Percentiles rank a stretch among this genome's conserved stretches.
Evolutionary conservation across 1,140 invertebrate species (phyloP).

Genomic region (Drosophila lini): DNA sequence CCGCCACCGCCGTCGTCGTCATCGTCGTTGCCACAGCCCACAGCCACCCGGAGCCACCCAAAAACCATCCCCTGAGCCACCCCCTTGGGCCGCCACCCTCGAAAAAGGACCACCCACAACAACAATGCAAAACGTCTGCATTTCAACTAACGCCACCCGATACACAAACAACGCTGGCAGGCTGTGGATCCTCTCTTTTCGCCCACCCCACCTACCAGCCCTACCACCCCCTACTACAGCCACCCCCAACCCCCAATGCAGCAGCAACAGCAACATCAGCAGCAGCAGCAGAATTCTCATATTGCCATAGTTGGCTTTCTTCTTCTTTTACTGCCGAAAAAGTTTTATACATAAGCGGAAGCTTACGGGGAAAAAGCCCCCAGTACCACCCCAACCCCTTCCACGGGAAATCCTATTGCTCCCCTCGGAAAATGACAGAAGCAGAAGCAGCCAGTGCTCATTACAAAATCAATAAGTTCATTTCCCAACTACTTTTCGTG

Average conservation of each 20-base stretch:
- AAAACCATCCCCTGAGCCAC: conserved; percentile 49
- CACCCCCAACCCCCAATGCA: conserved; percentile 39
- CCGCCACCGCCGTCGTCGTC: conserved; percentile 51
- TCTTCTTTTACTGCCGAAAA: conserved; percentile 60
- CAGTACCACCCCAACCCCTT: not conserved
- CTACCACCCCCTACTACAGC: not conserved
- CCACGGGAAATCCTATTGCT: not conserved
- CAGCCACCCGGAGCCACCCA: conserved; percentile 22
- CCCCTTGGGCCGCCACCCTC: conserved; percentile 21
- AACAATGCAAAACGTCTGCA: conserved; percentile 82
- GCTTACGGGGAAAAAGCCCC: conserved; percentile 14
- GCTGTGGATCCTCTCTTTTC: conserved; percentile 24
- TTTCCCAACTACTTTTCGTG: conserved; percentile 37
- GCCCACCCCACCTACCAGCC: not conserved
- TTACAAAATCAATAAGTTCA: conserved; percentile 70
- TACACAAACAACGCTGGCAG: conserved; percentile 61
- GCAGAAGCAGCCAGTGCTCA: conserved; percentile 19
- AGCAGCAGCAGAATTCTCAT: conserved; percentile 60
- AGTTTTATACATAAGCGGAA: conserved; percentile 74
- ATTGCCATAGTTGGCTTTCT: conserved; percentile 57
- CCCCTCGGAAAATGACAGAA: conserved; percentile 8
- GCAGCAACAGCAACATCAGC: conserved; percentile 35
- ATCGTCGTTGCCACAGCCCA: conserved; percentile 29
- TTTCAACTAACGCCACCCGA: conserved; percentile 80
- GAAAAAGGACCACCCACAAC: conserved; percentile 55